Percentiles rank a stretch among this genome's conserved stretches.
phyloP scores from a whole-genome alignment of 2,797 vertebrate species.

The Sebastes cheni region DNA sequence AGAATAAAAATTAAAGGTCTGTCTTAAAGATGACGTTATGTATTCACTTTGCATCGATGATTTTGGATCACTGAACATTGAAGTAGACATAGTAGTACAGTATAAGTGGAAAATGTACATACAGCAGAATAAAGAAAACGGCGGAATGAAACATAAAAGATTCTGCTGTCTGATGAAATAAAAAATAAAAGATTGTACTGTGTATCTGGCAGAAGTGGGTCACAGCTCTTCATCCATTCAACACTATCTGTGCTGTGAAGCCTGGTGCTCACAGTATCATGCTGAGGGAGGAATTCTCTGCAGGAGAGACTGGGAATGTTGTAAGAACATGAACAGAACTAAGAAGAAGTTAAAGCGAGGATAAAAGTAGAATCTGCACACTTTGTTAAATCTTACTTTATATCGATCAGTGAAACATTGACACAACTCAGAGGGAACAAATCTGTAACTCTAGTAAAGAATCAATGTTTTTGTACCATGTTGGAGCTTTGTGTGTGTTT shows the following conservation, averaged over 20 bases:
- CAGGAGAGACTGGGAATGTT: constrained; percentile 4
- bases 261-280: constrained; percentile 25
- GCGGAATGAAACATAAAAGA: neutral
- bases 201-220: constrained; percentile 10
- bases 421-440: neutral
- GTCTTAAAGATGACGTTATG: no score
- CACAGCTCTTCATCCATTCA: constrained; percentile 16
- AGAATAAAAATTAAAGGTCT: no score
- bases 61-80: no score
- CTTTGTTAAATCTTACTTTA: neutral
- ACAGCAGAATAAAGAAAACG: neutral
- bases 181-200: neutral
- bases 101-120: no score
- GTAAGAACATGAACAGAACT: neutral
- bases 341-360: neutral
- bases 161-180: neutral
- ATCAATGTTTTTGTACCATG: neutral
- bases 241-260: constrained; percentile 55
- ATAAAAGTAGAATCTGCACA: neutral
- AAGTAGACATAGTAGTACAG: no score
- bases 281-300: constrained; percentile 31
- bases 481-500: neutral
- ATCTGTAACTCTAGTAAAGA: neutral
- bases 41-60: no score
- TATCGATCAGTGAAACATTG: neutral